Evolutionary conservation across 2,888 invertebrate species (phyloP), one percentile per base, ranked within the genome.

Genomic region (Heliconius erato): DNA sequence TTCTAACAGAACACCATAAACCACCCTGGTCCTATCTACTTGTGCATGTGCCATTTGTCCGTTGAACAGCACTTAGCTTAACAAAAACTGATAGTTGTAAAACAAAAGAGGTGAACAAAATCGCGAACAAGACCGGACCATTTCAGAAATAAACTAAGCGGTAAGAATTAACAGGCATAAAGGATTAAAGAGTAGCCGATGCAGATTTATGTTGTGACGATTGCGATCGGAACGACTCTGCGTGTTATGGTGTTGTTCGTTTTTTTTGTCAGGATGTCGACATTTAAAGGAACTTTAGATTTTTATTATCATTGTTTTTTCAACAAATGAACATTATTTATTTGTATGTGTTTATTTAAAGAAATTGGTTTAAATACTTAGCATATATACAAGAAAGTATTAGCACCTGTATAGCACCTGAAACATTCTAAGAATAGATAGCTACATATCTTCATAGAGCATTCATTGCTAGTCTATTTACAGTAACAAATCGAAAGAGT

Each of bases 111-210:
- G 90, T 88, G 91, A 94, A 94, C 93, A 94, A 94, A 92, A 93
- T 90, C 88, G 84, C 89, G 91, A 93, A 94, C 95, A 94, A 94
- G 95, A 93, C 92, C 94, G 91, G 91, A 90, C 94, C 94, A 93
- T 94, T 94, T 91, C 92, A 93, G 92, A 93, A 94, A 95, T 95
- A 95, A 95, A 95, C 95, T 94, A 95, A 96, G 95, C 95, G 95
- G 95, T 94, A 95, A 94, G 95, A 95, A 95, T 95, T 94, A 96
- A 95, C 95, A 94, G 93, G 94, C 94, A 93, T 95, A 95, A 96
- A 94, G 93, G 94, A 93, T 96, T 95, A 93, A 95, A 95, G 95
- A 94, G 95, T 95, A 95, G 95, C 95, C 95, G 95, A 94, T 92
- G 92, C 92, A 93, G 95, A 96, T 96, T 96, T 96, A 96, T 96